Evolutionary conservation across 2,113 vertebrate species (phyloP).

Genomic region (Eublepharis macularius): DNA sequence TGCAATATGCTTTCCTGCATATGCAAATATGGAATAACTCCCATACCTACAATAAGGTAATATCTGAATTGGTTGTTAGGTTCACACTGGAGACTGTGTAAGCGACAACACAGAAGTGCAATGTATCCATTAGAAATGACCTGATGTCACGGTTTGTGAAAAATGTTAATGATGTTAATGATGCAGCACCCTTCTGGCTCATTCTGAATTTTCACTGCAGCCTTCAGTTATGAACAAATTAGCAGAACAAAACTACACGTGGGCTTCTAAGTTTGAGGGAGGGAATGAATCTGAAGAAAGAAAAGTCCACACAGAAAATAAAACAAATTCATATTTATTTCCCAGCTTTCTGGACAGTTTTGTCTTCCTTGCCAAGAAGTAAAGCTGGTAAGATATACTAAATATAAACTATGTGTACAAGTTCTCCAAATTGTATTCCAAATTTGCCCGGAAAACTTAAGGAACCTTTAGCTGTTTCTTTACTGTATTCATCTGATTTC

Average conservation of each 20-base stretch:
- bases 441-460: not conserved
- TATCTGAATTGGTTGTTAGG: not conserved
- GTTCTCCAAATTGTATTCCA: not conserved
- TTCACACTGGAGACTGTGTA: not conserved
- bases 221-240: not conserved
- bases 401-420: not conserved
- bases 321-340: not conserved
- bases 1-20: not conserved
- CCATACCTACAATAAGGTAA: not conserved
- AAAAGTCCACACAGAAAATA: slow-evolving; percentile 6
- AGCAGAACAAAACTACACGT: not conserved
- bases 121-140: not conserved
- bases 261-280: not conserved
- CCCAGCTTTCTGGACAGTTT: not conserved
- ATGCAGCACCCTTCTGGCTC: not conserved
- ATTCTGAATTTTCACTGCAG: not conserved
- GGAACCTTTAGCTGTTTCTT: not conserved
- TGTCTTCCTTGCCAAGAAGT: not conserved
- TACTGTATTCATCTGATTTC: not conserved
- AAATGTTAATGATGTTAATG: slow-evolving; percentile 17
- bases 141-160: not conserved
- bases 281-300: not conserved
- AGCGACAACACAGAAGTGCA: not conserved
- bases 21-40: not conserved
- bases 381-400: slow-evolving; percentile 12